These are phyloP conservation scores for Astreopora myriophthalma DNA, from an alignment of 64 coral and sea anemone species.

Conservation along the genomic window DNA sequence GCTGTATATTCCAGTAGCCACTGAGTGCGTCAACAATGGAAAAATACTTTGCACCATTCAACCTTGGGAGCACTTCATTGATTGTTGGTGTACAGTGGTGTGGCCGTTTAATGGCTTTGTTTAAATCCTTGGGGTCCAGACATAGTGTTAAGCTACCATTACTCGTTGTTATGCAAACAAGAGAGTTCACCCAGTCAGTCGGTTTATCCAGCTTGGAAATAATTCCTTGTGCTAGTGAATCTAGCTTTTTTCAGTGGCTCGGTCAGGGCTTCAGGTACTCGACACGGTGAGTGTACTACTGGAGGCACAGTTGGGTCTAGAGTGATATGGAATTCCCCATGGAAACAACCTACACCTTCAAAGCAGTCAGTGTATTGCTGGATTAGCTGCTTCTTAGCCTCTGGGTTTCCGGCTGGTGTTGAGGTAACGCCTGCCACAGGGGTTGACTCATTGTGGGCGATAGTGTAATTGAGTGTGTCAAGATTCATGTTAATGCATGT, in stretches of 20 bases:
- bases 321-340: slow-evolving; percentile 53
- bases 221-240: slow-evolving; percentile 25
- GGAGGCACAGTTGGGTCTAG: slow-evolving; percentile 31
- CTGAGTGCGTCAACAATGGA: slow-evolving; percentile 42
- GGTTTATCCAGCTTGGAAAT: slow-evolving; percentile 16
- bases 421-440: neutral
- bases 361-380: slow-evolving; percentile 41
- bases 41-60: slow-evolving; percentile 23
- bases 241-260: slow-evolving; percentile 23
- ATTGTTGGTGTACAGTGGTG: slow-evolving; percentile 20
- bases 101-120: slow-evolving; percentile 25
- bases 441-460: neutral
- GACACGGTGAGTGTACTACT: slow-evolving; percentile 15
- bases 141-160: slow-evolving; percentile 9
- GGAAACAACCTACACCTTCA: slow-evolving; percentile 40
- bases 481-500: neutral
- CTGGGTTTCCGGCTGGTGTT: neutral
- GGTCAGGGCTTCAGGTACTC: slow-evolving; percentile 21
- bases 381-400: slow-evolving; percentile 28
- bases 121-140: slow-evolving; percentile 39
- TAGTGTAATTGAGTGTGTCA: neutral
- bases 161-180: neutral
- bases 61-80: slow-evolving; percentile 12
- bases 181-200: slow-evolving; percentile 36
- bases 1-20: slow-evolving; percentile 44